Evolutionary conservation across 2,113 vertebrate species (phyloP).

Genomic region (Cyprinus carpio): DNA sequence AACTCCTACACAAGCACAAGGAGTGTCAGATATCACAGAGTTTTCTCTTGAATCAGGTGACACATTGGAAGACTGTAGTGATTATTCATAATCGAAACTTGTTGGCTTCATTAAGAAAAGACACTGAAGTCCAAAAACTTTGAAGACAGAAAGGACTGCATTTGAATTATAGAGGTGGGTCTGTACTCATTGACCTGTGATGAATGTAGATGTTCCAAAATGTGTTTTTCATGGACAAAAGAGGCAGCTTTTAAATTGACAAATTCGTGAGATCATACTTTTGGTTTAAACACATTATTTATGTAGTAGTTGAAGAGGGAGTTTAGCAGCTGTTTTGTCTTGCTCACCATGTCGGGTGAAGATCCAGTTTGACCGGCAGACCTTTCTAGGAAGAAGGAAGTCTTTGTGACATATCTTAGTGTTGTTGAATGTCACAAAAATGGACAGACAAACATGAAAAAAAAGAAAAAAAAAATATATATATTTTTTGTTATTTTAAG

Average conservation of each 20-base stretch:
- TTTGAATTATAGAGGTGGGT: slow-evolving; percentile 24
- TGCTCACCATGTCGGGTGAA: slow-evolving; percentile 25
- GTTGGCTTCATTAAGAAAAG: slow-evolving; percentile 20
- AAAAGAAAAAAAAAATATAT: not conserved
- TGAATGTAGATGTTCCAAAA: not conserved
- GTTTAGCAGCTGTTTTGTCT: slow-evolving; percentile 15
- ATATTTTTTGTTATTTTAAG: too few species aligned
- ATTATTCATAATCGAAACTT: slow-evolving; percentile 41
- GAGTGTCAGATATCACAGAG: slow-evolving; percentile 72
- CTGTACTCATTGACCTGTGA: not conserved
- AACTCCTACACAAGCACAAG: slow-evolving; percentile 32
- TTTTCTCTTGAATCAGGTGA: slow-evolving; percentile 54
- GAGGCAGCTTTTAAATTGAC: not conserved
- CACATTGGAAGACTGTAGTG: slow-evolving; percentile 60
- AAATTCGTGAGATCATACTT: not conserved
- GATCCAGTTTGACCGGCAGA: slow-evolving; percentile 39
- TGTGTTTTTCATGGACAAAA: not conserved
- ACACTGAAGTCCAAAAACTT: not conserved
- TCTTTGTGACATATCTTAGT: slow-evolving; percentile 33
- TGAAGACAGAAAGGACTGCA: slow-evolving; percentile 13
- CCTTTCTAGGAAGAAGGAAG: slow-evolving; percentile 15
- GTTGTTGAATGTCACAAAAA: not conserved
- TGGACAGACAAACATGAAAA: not conserved
- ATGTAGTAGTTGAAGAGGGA: not conserved
- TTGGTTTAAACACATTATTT: not conserved